A percentile compares a stretch with the other conserved stretches of the same genome.
Conservation (phyloP, 2,113 vertebrate genomes). For the Maccullochella peelii region DNA sequence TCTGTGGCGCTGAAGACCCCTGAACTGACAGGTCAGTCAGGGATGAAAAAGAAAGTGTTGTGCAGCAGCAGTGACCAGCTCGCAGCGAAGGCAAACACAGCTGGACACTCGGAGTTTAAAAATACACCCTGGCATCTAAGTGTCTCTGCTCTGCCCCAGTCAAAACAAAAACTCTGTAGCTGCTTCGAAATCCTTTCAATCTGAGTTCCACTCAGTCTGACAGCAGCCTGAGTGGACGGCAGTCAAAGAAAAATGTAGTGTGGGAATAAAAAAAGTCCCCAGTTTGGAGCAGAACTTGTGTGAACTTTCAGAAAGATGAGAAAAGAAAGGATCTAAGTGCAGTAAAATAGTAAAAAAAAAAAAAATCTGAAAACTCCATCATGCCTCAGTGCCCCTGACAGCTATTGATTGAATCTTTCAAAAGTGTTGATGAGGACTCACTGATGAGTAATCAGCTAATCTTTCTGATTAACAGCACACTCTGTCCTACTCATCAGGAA, state of each 20-base stretch:
- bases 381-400: not conserved
- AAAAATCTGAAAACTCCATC: not conserved
- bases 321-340: not conserved
- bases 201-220: constrained; percentile 4
- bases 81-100: constrained; percentile 61
- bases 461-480: constrained; percentile 55
- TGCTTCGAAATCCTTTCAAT: constrained; percentile 25
- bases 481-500: constrained; percentile 45
- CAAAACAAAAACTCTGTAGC: constrained; percentile 56
- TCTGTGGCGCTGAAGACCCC: constrained; percentile 52
- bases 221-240: constrained; percentile 7
- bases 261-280: constrained; percentile 2
- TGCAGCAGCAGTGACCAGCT: constrained; percentile 24
- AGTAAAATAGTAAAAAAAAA: too few relatives aligned
- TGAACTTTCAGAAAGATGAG: not conserved
- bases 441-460: constrained; percentile 59
- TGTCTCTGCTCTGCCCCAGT: constrained; percentile 20
- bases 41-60: constrained; percentile 36
- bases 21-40: constrained; percentile 48
- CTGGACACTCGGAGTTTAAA: constrained; percentile 59
- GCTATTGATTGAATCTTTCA: constrained; percentile 29
- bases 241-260: constrained; percentile 4
- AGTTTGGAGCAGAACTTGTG: not conserved
- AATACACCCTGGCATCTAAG: constrained; percentile 59
- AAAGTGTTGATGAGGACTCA: constrained; percentile 23